phyloP scores from a whole-genome alignment of 2,113 vertebrate genomes.

The Ia io region DNA sequence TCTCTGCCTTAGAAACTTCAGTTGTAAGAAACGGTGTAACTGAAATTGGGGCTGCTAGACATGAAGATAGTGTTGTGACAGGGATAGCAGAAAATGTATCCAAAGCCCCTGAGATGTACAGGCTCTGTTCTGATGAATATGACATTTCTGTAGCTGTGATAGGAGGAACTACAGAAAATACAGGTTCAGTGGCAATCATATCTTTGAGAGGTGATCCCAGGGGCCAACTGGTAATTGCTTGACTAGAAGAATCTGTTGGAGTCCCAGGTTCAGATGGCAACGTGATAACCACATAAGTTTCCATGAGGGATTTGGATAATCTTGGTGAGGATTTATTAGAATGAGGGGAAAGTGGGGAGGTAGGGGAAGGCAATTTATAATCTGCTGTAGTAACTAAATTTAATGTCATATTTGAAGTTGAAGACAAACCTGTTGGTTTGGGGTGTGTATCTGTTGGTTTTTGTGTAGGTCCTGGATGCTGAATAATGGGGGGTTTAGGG shows the following conservation, averaged over 20 bases:
- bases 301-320: constrained; percentile 88
- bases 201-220: constrained; percentile 83
- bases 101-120: constrained; percentile 85
- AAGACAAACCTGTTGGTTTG: constrained; percentile 87
- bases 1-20: constrained; percentile 86
- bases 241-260: constrained; percentile 89
- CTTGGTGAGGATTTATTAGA: constrained; percentile 90
- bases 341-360: constrained; percentile 93
- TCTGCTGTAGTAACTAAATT: constrained; percentile 90
- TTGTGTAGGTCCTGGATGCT: constrained; percentile 83
- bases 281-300: constrained; percentile 98
- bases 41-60: constrained; percentile 79
- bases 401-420: constrained; percentile 88
- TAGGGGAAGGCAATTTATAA: constrained; percentile 91
- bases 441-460: constrained; percentile 85
- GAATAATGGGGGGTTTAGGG: constrained; percentile 87
- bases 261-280: constrained; percentile 96
- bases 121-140: constrained; percentile 83
- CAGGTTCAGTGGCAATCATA: constrained; percentile 81
- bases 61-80: constrained; percentile 80
- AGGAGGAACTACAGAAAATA: constrained; percentile 86
- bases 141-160: constrained; percentile 86
- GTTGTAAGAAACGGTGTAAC: constrained; percentile 86
- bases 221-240: constrained; percentile 87
- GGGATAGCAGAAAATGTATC: constrained; percentile 86